Evolutionary conservation across 1,140 invertebrate species (phyloP).

Genomic region (Sarcophaga bullata): DNA sequence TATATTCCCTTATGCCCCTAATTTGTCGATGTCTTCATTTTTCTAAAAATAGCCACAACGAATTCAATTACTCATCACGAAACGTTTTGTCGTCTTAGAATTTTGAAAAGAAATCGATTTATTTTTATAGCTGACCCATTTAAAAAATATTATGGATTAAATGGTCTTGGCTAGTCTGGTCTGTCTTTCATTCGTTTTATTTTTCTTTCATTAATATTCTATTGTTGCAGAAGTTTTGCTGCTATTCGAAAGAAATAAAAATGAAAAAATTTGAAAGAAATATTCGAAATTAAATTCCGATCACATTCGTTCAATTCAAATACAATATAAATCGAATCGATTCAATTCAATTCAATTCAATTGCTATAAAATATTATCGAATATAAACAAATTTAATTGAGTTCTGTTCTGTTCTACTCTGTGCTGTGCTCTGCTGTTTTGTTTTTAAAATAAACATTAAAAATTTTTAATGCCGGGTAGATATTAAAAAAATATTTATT

Average conservation of each 20-base stretch:
- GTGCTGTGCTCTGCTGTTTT: too few relatives aligned
- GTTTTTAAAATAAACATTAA: neutral
- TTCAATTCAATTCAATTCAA: too few relatives aligned
- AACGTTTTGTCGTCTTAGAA: neutral
- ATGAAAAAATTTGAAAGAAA: neutral
- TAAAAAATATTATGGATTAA: neutral
- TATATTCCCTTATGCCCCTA: too few relatives aligned
- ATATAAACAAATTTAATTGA: slow-evolving; percentile 4
- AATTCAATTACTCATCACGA: neutral
- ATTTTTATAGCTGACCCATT: slow-evolving; percentile 14
- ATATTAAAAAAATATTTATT: neutral
- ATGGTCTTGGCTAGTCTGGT: neutral
- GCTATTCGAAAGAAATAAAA: neutral
- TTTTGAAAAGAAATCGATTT: slow-evolving; percentile 15
- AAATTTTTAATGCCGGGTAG: neutral
- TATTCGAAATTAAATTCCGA: neutral
- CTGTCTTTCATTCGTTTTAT: neutral
- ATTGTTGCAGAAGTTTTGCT: neutral
- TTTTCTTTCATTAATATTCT: neutral
- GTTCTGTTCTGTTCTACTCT: too few relatives aligned
- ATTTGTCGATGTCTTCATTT: neutral
- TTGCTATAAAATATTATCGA: neutral
- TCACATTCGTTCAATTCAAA: slow-evolving; percentile 14
- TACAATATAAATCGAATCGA: neutral
- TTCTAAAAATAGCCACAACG: slow-evolving; percentile 12